Percentiles rank a stretch among this genome's conserved stretches.
phyloP scores from a whole-genome alignment of 1,140 invertebrate genomes.

The Drosophila ficusphila region DNA sequence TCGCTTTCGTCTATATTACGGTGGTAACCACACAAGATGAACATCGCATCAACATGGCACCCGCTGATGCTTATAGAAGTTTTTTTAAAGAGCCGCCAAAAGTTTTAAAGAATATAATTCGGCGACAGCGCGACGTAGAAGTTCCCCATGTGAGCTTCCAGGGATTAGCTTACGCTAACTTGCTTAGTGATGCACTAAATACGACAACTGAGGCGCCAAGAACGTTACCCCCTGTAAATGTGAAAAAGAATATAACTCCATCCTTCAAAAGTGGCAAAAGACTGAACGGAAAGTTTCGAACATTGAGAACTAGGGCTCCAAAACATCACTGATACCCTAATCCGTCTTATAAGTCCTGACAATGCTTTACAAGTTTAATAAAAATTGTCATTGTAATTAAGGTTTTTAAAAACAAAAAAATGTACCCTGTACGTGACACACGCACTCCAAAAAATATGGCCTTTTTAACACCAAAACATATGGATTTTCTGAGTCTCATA shows the following conservation, averaged over 20 bases:
- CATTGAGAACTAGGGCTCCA: not conserved
- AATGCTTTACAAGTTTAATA: no score
- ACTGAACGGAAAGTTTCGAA: not conserved
- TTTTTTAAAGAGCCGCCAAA: not conserved
- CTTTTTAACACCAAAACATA: no score
- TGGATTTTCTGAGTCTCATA: no score
- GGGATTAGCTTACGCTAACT: constrained; percentile 8
- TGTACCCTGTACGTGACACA: no score
- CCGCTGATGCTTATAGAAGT: no score
- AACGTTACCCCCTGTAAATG: not conserved
- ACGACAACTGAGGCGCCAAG: constrained; percentile 2
- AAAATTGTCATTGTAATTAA: no score
- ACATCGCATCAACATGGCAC: not conserved
- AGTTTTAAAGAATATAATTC: not conserved
- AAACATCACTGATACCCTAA: no score
- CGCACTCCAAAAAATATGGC: no score
- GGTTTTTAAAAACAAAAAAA: no score
- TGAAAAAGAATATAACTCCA: not conserved
- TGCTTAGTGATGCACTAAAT: constrained; percentile 16
- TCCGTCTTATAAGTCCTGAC: no score
- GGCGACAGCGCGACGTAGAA: constrained; percentile 1
- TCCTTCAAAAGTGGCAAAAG: not conserved
- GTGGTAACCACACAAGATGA: not conserved
- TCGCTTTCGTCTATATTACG: not conserved
- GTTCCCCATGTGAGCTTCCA: constrained; percentile 40